These are phyloP conservation scores for Rhineura floridana DNA, from an alignment of 2,113 vertebrate genomes.

Conservation along the genomic window DNA sequence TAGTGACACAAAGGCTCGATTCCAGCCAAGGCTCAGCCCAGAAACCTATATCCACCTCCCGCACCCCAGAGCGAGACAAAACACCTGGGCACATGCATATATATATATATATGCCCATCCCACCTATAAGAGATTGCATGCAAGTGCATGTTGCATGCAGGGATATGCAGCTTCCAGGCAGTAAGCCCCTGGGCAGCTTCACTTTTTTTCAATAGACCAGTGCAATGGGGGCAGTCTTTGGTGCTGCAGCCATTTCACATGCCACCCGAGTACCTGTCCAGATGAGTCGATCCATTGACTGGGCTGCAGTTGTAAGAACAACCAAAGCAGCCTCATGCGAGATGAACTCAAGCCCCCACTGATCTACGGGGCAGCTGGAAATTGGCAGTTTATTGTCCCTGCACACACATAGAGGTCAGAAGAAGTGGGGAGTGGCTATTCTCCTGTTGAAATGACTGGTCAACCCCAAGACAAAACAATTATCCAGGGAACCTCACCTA, in stretches of 20 bases:
- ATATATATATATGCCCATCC: too few species aligned
- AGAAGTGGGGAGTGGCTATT: not conserved
- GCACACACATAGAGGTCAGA: not conserved
- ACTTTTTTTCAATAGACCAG: not conserved
- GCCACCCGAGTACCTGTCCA: not conserved
- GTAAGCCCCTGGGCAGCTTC: too few species aligned
- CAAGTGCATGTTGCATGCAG: not conserved
- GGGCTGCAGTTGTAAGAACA: not conserved
- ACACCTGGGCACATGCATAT: too few species aligned
- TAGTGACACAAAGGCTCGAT: too few species aligned
- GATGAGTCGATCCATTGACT: too few species aligned
- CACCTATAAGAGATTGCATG: not conserved
- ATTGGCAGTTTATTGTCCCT: not conserved
- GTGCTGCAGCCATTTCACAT: not conserved
- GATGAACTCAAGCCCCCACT: not conserved
- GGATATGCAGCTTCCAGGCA: too few species aligned
- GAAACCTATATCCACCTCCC: not conserved
- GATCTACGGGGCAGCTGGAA: not conserved
- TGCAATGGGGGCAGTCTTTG: not conserved
- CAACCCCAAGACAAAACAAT: not conserved
- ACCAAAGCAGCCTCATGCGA: too few species aligned
- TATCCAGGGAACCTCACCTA: too few species aligned
- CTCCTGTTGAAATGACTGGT: too few species aligned
- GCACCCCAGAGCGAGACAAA: too few species aligned
- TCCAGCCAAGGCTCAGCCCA: not conserved